phyloP scores from a whole-genome alignment of 2,113 vertebrate species.

The Tupaia tana region DNA sequence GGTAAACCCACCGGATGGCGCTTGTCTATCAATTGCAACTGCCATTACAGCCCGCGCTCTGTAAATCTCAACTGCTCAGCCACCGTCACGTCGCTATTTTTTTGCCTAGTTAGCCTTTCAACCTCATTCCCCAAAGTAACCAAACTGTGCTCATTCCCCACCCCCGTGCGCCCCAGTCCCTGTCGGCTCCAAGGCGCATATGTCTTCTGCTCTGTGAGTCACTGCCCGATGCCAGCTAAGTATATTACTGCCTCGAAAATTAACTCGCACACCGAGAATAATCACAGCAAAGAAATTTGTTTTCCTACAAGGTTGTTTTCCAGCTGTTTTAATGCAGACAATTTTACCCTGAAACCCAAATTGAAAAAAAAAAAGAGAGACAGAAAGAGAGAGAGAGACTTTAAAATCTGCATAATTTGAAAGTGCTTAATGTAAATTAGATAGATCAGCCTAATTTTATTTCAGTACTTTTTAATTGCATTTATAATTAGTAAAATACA shows the following conservation, averaged over 20 bases:
- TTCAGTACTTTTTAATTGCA: slow-evolving; percentile 91
- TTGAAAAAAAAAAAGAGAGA: neutral
- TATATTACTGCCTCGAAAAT: slow-evolving; percentile 85
- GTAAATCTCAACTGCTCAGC: slow-evolving; percentile 63
- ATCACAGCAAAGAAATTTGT: slow-evolving; percentile 88
- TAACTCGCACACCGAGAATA: slow-evolving; percentile 88
- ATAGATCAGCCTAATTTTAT: slow-evolving; percentile 90
- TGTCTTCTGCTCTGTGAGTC: slow-evolving; percentile 74
- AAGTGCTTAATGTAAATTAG: slow-evolving; percentile 90
- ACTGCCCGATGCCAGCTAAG: slow-evolving; percentile 76
- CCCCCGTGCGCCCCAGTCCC: neutral
- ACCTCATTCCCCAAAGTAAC: slow-evolving; percentile 51
- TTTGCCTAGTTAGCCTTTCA: slow-evolving; percentile 77
- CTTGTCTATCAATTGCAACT: neutral
- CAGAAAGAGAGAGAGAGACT: slow-evolving; percentile 61
- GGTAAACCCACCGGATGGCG: slow-evolving; percentile 74
- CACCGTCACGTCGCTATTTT: slow-evolving; percentile 55
- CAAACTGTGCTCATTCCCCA: fast-evolving
- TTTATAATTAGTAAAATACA: slow-evolving; percentile 91
- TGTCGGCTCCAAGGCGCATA: slow-evolving; percentile 33
- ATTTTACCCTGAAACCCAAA: slow-evolving; percentile 85
- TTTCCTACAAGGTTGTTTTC: slow-evolving; percentile 88
- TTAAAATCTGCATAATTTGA: slow-evolving; percentile 88
- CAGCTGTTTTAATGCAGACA: slow-evolving; percentile 88
- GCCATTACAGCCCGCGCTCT: neutral